These are phyloP conservation scores for Neosilurus hyrtlii DNA, from an alignment of 2,797 vertebrate species.

Conservation along the genomic window DNA sequence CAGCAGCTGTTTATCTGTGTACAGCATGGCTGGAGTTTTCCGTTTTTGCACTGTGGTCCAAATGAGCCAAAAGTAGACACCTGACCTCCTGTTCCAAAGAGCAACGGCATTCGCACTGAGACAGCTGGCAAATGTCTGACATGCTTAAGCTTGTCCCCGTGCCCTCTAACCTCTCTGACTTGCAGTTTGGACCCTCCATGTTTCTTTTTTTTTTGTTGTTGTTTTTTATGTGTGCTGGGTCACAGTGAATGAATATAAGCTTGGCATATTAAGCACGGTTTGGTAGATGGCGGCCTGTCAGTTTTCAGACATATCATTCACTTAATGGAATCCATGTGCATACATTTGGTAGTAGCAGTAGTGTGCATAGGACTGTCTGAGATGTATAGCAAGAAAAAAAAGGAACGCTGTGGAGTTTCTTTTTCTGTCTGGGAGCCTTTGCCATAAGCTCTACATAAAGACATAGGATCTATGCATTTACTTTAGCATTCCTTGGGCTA, in stretches of 20 bases:
- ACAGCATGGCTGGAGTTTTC: conserved; percentile 10
- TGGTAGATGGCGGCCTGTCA: neutral
- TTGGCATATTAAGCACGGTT: neutral
- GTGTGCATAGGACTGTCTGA: neutral
- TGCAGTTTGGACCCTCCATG: neutral
- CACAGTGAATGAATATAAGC: neutral
- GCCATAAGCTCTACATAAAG: conserved; percentile 43
- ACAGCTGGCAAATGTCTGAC: conserved; percentile 62
- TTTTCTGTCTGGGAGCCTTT: neutral
- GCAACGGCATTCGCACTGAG: conserved; percentile 44
- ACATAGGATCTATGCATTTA: conserved; percentile 30
- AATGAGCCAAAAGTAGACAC: conserved; percentile 23
- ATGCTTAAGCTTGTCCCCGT: conserved; percentile 50
- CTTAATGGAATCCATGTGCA: conserved; percentile 6
- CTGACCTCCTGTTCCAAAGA: conserved; percentile 26
- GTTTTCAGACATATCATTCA: neutral
- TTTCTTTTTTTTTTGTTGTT: neutral
- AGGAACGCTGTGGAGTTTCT: neutral
- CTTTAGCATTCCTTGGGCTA: conserved; percentile 30
- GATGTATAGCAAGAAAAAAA: conserved; percentile 9
- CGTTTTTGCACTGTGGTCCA: neutral
- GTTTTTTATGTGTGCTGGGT: neutral
- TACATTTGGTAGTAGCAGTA: conserved; percentile 23
- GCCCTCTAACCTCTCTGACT: conserved; percentile 53
- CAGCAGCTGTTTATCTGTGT: conserved; percentile 1